phyloP scores from a whole-genome alignment of 2,797 vertebrate species.

The Neosilurus hyrtlii region DNA sequence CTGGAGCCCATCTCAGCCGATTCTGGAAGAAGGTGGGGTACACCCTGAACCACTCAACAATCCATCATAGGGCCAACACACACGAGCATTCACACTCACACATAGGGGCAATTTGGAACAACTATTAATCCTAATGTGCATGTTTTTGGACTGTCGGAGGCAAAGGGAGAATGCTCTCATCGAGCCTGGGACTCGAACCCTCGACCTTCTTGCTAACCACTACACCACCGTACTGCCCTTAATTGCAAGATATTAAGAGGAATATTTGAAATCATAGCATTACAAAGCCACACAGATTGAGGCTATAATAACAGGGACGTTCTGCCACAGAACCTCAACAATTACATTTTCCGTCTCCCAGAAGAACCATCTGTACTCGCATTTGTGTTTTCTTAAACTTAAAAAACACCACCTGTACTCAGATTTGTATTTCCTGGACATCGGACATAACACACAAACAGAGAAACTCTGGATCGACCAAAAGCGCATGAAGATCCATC shows the following conservation, averaged over 20 bases:
- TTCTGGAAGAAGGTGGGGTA: too few relatives aligned
- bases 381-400: constrained; percentile 10
- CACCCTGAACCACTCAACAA: too few relatives aligned
- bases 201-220: not conserved
- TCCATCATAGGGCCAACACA: too few relatives aligned
- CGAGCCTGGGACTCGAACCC: too few relatives aligned
- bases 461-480: not conserved
- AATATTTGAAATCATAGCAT: not conserved
- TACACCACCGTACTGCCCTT: too few relatives aligned
- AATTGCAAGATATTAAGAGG: not conserved
- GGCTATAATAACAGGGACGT: constrained; percentile 6
- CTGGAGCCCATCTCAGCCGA: too few relatives aligned
- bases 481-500: not conserved
- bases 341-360: constrained; percentile 2
- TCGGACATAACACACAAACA: not conserved
- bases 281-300: not conserved
- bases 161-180: too few relatives aligned
- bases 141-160: too few relatives aligned
- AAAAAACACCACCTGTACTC: not conserved
- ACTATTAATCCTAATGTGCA: too few relatives aligned
- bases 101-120: too few relatives aligned
- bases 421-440: not conserved
- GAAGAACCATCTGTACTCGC: not conserved
- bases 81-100: too few relatives aligned
- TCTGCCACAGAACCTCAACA: constrained; percentile 8